A percentile compares a stretch with the other conserved stretches of the same genome.
phyloP scores from a whole-genome alignment of 2,113 vertebrate genomes.

The mouse (Mus musculus) region DNA sequence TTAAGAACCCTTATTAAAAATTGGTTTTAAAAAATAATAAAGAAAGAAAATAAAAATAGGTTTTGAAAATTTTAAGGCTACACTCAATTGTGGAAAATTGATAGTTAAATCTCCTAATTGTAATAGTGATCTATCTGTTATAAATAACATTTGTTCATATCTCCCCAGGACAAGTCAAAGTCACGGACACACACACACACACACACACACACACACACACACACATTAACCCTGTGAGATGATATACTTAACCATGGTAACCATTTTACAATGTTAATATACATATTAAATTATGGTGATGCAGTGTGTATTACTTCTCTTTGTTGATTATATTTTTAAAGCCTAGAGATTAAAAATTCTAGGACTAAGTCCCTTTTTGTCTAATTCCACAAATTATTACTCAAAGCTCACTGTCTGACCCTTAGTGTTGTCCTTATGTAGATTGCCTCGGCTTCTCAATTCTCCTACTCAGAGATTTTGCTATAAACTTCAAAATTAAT shows the following conservation, averaged over 20 bases:
- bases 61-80: too few species aligned
- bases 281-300: neutral
- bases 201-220: neutral
- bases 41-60: too few species aligned
- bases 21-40: too few species aligned
- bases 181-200: too few species aligned
- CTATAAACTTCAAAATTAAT: neutral
- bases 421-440: neutral
- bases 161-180: neutral
- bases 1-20: too few species aligned
- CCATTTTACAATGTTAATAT: neutral
- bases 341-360: neutral
- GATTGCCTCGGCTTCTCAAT: neutral
- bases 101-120: neutral
- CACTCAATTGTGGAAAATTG: neutral
- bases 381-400: neutral
- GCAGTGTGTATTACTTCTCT: neutral
- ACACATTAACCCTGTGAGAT: neutral
- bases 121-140: neutral
- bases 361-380: neutral
- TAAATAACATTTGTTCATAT: neutral
- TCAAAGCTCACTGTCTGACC: neutral
- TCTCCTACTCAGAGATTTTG: neutral
- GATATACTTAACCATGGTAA: neutral
- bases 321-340: neutral